A percentile compares a stretch with the other conserved stretches of the same genome.
These are phyloP conservation scores for Acropora tenuis DNA, from an alignment of 64 coral and sea anemone species.

Conservation along the genomic window DNA sequence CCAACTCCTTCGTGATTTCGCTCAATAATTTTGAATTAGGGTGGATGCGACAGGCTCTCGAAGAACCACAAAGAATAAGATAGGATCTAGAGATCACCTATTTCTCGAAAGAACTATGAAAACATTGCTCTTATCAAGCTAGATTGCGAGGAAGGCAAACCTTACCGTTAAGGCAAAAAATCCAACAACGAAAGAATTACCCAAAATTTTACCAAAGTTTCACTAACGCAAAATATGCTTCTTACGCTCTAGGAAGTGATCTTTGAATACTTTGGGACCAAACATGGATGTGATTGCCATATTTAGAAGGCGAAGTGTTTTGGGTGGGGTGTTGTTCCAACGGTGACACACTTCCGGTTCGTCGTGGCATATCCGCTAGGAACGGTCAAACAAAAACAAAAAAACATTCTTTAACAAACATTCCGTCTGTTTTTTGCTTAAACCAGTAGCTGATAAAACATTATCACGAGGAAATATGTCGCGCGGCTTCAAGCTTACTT, in stretches of 20 bases:
- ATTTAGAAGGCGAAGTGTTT: constrained; percentile 14
- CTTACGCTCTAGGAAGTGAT: constrained; percentile 44
- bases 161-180: not conserved
- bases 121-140: not conserved
- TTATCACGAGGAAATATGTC: too few species aligned
- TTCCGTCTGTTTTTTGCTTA: not conserved
- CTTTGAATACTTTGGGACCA: constrained; percentile 50
- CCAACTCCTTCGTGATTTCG: not conserved
- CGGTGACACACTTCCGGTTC: not conserved
- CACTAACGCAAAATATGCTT: not conserved
- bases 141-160: not conserved
- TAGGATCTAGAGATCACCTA: not conserved
- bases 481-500: too few species aligned
- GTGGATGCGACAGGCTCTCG: not conserved
- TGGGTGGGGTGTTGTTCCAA: not conserved
- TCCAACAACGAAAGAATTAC: not conserved
- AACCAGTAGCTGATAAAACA: not conserved
- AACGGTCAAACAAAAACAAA: too few species aligned
- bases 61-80: not conserved
- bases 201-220: not conserved
- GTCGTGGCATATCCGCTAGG: too few species aligned
- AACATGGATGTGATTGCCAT: constrained; percentile 44
- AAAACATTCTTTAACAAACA: too few species aligned
- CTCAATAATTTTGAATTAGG: not conserved
- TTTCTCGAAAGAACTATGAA: not conserved